Conservation (phyloP, 1,140 invertebrate species). For the Steinernema feltiae region DNA sequence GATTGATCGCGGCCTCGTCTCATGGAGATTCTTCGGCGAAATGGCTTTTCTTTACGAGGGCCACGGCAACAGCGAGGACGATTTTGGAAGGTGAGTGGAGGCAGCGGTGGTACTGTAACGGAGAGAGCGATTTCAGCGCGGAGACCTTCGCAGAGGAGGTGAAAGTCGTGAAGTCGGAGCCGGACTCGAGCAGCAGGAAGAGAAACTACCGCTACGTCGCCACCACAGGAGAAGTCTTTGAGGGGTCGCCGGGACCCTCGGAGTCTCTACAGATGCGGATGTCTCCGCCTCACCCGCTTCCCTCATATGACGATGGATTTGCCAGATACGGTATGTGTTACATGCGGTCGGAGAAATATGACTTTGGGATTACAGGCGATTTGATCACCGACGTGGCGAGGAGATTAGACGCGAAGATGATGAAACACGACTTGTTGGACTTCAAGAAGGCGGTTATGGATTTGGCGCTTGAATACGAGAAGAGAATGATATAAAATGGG, state of each 20-base stretch:
- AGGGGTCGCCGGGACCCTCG: neutral
- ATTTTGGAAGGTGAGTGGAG: neutral
- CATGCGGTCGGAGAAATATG: neutral
- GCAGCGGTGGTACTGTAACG: neutral
- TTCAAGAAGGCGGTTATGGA: slow-evolving; percentile 4
- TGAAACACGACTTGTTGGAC: neutral
- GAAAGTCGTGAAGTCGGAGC: neutral
- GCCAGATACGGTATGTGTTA: neutral
- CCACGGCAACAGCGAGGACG: neutral
- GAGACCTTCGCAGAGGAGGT: neutral
- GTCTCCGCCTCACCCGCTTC: neutral
- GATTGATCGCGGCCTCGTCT: neutral
- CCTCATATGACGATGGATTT: neutral
- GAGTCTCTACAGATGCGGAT: neutral
- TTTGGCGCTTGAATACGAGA: neutral
- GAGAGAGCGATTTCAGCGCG: neutral
- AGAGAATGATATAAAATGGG: neutral
- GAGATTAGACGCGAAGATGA: neutral
- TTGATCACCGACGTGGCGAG: neutral
- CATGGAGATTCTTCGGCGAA: neutral
- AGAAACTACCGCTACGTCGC: neutral
- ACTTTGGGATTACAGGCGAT: neutral
- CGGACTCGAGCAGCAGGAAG: neutral
- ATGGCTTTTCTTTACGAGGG: neutral
- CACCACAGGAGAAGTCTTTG: neutral